Evolutionary conservation across 2,888 invertebrate species (phyloP), one percentile per base, ranked within the genome.

Genomic region (Masnerella sp.): DNA sequence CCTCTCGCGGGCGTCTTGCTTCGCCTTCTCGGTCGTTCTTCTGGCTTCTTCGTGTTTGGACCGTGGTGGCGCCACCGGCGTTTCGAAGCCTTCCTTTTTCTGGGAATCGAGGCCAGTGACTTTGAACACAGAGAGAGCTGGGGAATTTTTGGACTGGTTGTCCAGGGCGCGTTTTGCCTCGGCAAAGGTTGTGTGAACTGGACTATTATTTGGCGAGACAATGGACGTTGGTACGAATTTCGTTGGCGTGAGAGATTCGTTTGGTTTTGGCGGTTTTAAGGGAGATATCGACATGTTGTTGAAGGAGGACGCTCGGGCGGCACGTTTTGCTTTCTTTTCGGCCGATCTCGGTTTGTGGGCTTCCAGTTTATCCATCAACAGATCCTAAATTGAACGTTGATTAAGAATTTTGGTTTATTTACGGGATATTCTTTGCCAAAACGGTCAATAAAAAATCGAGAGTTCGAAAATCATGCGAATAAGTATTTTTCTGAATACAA

Each of bases 311-410:
- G 90, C 88, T 77, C 90, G 90, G 0, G 92, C 89, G 64, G 90
- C 90, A 69, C 91, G 89, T 82, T 91, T 91, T 8, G 91, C 87
- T 61, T 90, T 90, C 79, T 90, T 91, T 78, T 91, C 91, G 2
- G 90, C 89, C n/a, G 89, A 90, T 12, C 89, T 89, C 78, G 91
- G 92, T 78, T 92, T 92, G 80, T 92, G 91, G 1, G 91, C 90
- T 79, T 91, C 91, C 80, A 95, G 88, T 86, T 94, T 93, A 82
- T 93, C 94, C 90, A 96, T 91, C 52, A 96, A 93, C 88, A 96
- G 89, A 84, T 95, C 93, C 81, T 95, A n/a, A n/a, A n/a, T n/a
- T n/a, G n/a, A n/a, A n/a, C n/a, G n/a, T n/a, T n/a, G n/a, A n/a
- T n/a, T n/a, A n/a, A n/a, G n/a, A n/a, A n/a, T n/a, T n/a, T n/a